These are phyloP conservation scores for Bradypodion pumilum DNA, from an alignment of 2,797 vertebrate species.

Conservation along the genomic window DNA sequence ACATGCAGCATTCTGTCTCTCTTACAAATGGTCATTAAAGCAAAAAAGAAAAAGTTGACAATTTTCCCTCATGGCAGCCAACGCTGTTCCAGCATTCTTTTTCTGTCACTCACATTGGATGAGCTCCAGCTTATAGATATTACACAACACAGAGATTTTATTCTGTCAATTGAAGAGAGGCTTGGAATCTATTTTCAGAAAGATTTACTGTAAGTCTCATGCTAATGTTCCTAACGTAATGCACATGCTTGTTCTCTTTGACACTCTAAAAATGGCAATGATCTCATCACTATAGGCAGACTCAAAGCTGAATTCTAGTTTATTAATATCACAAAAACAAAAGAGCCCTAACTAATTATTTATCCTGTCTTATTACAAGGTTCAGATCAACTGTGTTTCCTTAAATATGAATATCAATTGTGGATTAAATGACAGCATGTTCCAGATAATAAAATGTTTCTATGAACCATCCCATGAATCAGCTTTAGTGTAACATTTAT, in stretches of 20 bases:
- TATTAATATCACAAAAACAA: constrained; percentile 5
- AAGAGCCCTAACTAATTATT: background rate
- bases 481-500: background rate
- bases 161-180: background rate
- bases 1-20: background rate
- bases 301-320: background rate
- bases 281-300: constrained; percentile 4
- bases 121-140: background rate
- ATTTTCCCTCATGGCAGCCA: background rate
- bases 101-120: background rate
- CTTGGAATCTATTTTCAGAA: background rate
- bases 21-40: background rate
- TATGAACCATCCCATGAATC: background rate
- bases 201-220: background rate
- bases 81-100: background rate
- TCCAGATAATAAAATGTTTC: constrained; percentile 1
- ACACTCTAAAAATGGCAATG: background rate
- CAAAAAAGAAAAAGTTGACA: background rate
- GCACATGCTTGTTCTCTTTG: constrained; percentile 7
- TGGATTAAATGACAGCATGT: constrained; percentile 7
- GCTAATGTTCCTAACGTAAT: background rate
- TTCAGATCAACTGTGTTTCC: background rate
- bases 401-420: background rate
- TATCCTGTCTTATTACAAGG: background rate
- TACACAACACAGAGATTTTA: background rate